A percentile compares a stretch with the other conserved stretches of the same genome.
Evolutionary conservation across 1,140 invertebrate genomes (phyloP).

Genomic region (Drosophila melanica): DNA sequence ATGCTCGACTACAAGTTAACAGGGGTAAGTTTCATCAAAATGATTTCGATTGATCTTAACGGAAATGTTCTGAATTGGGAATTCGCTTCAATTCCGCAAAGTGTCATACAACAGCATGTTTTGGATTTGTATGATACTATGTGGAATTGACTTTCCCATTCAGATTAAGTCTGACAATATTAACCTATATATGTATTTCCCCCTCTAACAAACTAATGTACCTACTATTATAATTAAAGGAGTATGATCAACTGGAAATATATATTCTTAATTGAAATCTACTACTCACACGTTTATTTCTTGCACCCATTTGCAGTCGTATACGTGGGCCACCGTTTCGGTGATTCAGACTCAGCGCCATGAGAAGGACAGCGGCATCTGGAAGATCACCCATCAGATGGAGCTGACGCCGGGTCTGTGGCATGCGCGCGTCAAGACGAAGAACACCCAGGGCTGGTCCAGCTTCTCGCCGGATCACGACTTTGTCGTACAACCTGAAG

Average conservation of each 20-base stretch:
- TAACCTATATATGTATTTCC: too few species aligned
- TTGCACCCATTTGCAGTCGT: slow-evolving; percentile 45
- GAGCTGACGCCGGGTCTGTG: slow-evolving; percentile 72
- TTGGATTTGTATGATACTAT: slow-evolving; percentile 13
- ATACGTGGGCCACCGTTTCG: slow-evolving; percentile 76
- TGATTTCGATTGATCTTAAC: neutral
- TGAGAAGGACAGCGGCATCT: slow-evolving; percentile 64
- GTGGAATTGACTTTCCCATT: slow-evolving; percentile 27
- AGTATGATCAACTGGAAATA: too few species aligned
- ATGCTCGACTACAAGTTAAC: slow-evolving; percentile 74
- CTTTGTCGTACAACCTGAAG: slow-evolving; percentile 54
- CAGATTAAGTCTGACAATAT: neutral
- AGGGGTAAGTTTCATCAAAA: slow-evolving; percentile 50
- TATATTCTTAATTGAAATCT: too few species aligned
- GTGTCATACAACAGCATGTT: slow-evolving; percentile 8
- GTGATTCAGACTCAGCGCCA: slow-evolving; percentile 76
- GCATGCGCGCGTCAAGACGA: slow-evolving; percentile 75
- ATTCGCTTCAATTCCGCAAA: slow-evolving; percentile 26
- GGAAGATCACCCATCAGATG: slow-evolving; percentile 81
- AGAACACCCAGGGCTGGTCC: slow-evolving; percentile 82
- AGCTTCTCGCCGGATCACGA: slow-evolving; percentile 69
- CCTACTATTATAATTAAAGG: too few species aligned
- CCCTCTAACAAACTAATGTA: too few species aligned
- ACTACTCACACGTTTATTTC: neutral
- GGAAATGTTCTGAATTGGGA: neutral